phyloP scores from a whole-genome alignment of 30 jellyfish, hydroid and myxozoan species.

The Calvadosia cruxmelitensis region DNA sequence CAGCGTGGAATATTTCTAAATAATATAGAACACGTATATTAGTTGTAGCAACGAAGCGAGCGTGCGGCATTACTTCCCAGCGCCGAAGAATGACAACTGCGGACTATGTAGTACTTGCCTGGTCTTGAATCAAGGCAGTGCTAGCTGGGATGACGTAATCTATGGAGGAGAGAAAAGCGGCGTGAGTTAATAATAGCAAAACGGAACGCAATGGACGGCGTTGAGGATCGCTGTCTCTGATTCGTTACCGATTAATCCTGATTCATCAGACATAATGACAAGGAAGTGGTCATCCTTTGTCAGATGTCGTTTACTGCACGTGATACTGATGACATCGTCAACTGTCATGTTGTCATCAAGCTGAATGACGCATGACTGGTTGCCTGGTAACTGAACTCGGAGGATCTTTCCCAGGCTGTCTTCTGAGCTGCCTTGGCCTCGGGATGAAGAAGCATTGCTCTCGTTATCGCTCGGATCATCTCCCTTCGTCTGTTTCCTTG shows the following conservation, averaged over 20 bases:
- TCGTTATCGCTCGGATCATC: constrained; percentile 50
- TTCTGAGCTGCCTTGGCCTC: background rate
- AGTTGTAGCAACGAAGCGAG: background rate
- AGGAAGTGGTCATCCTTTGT: constrained; percentile 51
- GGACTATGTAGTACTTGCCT: constrained; percentile 5
- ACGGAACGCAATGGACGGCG: too few relatives aligned
- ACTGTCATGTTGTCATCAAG: constrained; percentile 43
- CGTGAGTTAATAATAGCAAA: too few relatives aligned
- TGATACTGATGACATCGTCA: constrained; percentile 20
- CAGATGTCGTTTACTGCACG: constrained; percentile 54
- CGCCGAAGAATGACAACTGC: too few relatives aligned
- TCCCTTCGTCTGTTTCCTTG: background rate
- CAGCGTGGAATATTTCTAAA: constrained; percentile 42
- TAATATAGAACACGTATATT: background rate
- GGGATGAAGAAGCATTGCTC: constrained; percentile 21
- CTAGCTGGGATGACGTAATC: constrained; percentile 62
- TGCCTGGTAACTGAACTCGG: constrained; percentile 57
- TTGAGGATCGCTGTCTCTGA: too few relatives aligned
- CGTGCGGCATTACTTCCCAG: background rate
- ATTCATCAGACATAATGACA: constrained; percentile 51
- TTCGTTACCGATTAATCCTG: background rate
- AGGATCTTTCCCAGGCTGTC: constrained; percentile 48
- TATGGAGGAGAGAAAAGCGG: too few relatives aligned
- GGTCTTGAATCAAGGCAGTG: constrained; percentile 41
- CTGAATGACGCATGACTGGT: constrained; percentile 46